Base-by-base conservation (phyloP, 2,797 vertebrate genomes). In the Coccyzus lansbergi region DNA sequence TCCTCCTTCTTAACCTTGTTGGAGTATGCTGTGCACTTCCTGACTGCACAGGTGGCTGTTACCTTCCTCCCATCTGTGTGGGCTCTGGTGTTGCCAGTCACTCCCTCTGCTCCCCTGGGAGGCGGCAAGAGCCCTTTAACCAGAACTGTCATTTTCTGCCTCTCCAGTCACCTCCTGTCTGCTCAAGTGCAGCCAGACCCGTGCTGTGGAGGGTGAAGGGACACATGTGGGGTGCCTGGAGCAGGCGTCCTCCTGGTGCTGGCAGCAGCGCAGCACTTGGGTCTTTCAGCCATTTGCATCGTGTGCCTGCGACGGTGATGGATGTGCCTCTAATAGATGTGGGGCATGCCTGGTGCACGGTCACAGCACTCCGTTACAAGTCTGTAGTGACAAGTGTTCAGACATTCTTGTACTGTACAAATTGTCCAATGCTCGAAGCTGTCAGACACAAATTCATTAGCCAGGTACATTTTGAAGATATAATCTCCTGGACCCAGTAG, bases 351-450 rank as follows among this genome's bases (percentile, higher is more conserved):
- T 2, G 1, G 52, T 19, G 80, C 4, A 5, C 44, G 92, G 85
- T 59, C 93, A 67, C 93, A 67, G 79, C 58, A 13, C 77, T 84
- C 64, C 65, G 59, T 31, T 26, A 9, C 69, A 18, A n/a, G 88
- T 7, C 92, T 71, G 48, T 40, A 33, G 77, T 79, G 94, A 92
- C 90, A 92, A 84, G 88, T 44, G 92, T 4, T 86, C 70, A 65
- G 83, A 36, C 74, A 19, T 82, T 25, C 74, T 56, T 0, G 2
- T 64, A 42, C 77, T 84, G 83, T 92, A 92, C 93, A 93, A 90
- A 95, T 86, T 76, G 90, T 86, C 81, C 65, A 7, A 88, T 2
- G 52, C 90, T 94, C 75, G 86, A 83, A 90, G 84, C 92, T 96
- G 95, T 93, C 92, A 90, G 58, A 53, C 40, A 26, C 12, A 58